Conservation (phyloP, 2,888 invertebrate species). For the Spicauda simplicius region DNA sequence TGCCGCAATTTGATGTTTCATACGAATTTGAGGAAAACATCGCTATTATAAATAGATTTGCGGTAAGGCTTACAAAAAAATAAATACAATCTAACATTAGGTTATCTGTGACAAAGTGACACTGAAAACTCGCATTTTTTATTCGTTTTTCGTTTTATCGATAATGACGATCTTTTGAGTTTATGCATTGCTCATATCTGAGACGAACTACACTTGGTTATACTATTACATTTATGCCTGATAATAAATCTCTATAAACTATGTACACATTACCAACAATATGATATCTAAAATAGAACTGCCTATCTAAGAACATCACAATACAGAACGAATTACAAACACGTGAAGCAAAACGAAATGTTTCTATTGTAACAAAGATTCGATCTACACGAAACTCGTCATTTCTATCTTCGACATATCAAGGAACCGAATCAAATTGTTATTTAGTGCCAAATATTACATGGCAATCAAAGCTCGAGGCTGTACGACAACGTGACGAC, state of each 20-base stretch:
- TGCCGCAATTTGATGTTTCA: constrained; percentile 60
- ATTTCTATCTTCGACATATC: constrained; percentile 14
- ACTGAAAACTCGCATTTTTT: background rate
- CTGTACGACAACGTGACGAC: constrained; percentile 57
- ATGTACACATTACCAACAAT: background rate
- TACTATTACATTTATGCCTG: background rate
- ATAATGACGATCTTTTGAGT: no score
- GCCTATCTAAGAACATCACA: background rate
- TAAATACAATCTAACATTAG: constrained; percentile 36
- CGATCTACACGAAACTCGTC: constrained; percentile 17
- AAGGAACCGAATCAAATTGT: constrained; percentile 32
- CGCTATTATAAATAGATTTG: constrained; percentile 80
- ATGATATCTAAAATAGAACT: background rate
- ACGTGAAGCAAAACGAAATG: background rate
- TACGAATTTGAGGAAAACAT: constrained; percentile 58
- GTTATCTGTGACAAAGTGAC: constrained; percentile 1
- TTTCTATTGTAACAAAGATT: constrained; percentile 20
- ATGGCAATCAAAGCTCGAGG: constrained; percentile 54
- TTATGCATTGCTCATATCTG: background rate
- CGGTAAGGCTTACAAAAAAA: background rate
- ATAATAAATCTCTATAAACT: background rate
- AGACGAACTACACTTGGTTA: background rate
- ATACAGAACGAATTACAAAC: background rate
- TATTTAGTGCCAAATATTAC: constrained; percentile 38
- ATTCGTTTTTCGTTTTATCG: constrained; percentile 14